Conservation (phyloP, 2,797 vertebrate species). For the Prionace glauca region DNA sequence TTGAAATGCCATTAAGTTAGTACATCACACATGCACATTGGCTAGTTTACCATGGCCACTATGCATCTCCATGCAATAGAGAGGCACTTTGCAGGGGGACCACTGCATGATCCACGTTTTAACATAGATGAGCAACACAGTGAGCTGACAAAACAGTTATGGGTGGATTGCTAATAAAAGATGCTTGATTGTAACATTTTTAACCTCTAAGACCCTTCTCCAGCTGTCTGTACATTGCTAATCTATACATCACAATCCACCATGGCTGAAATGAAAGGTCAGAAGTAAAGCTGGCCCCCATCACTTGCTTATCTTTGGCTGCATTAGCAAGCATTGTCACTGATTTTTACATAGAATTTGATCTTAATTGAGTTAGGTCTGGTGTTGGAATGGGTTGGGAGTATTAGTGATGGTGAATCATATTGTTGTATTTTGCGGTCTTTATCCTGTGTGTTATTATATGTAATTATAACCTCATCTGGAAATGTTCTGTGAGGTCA, state of each 20-base stretch:
- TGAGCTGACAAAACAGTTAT: background rate
- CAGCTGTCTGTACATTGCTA: background rate
- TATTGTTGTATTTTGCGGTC: background rate
- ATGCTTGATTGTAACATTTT: background rate
- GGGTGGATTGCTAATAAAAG: background rate
- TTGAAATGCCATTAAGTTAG: background rate
- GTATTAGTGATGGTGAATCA: background rate
- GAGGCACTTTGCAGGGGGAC: background rate
- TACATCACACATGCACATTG: background rate
- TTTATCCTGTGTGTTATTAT: background rate
- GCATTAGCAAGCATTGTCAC: background rate
- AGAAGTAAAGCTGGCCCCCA: background rate
- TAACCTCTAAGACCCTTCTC: background rate
- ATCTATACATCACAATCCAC: background rate
- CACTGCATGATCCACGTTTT: background rate
- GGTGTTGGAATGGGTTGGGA: background rate
- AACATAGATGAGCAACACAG: background rate
- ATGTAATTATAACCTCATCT: background rate
- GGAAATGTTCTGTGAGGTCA: background rate
- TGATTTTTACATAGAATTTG: background rate
- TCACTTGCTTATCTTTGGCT: background rate
- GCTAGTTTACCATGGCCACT: background rate
- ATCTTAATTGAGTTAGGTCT: background rate
- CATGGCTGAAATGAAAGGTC: background rate
- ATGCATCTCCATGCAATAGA: background rate